phyloP scores from a whole-genome alignment of 2,888 invertebrate species.

The Drosophila heteroneura region DNA sequence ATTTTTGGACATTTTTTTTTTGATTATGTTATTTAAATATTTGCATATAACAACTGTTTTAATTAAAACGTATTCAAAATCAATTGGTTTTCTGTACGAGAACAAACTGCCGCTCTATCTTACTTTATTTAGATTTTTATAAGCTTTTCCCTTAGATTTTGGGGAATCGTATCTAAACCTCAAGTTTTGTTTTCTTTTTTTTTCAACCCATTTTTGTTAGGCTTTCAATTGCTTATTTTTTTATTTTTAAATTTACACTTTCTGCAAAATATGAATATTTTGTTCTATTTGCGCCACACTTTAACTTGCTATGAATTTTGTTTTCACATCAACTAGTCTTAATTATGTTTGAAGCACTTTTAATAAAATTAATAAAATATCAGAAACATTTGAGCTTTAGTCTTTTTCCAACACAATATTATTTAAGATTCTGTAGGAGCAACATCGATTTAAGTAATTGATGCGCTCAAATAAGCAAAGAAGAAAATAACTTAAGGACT shows the following conservation, averaged over 20 bases:
- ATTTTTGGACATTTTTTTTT: background rate
- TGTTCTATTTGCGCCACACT: no score
- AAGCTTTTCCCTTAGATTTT: background rate
- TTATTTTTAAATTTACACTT: background rate
- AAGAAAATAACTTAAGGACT: constrained; percentile 38
- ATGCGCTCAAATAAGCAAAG: constrained; percentile 4
- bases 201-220: no score
- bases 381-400: background rate
- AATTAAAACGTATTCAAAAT: background rate
- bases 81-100: background rate
- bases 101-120: background rate
- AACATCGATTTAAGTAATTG: constrained; percentile 21
- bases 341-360: background rate
- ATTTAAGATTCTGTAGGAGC: background rate
- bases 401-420: background rate
- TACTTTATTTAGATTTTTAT: background rate
- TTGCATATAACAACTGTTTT: background rate
- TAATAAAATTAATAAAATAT: background rate
- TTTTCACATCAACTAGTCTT: no score
- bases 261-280: background rate
- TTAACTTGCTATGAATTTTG: background rate
- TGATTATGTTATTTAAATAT: background rate
- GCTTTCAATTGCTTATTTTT: no score
- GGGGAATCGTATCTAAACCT: background rate
- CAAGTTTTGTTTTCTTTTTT: no score